These are phyloP conservation scores for Drosophila antonietae DNA, from an alignment of 2,888 invertebrate species.

Conservation along the genomic window DNA sequence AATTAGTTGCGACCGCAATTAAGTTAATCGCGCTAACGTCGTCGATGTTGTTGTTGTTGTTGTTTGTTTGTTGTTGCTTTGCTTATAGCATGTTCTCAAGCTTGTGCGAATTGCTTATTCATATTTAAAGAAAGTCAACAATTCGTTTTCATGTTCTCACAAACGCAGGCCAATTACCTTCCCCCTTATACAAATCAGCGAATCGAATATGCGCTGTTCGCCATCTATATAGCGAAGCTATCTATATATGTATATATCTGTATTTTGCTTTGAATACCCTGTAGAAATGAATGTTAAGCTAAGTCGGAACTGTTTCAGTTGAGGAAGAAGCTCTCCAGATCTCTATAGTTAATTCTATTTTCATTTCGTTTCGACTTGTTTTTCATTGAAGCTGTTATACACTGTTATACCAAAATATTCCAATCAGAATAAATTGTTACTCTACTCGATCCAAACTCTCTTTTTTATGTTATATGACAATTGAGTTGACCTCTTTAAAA, in stretches of 20 bases:
- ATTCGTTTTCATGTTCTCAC: conserved; percentile 55
- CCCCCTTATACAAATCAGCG: conserved; percentile 20
- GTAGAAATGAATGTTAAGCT: background rate
- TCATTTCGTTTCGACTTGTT: background rate
- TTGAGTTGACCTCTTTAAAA: background rate
- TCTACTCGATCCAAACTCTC: too few species aligned
- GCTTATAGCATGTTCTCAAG: conserved; percentile 60
- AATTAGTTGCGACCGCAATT: conserved; percentile 63
- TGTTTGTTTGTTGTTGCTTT: conserved; percentile 2
- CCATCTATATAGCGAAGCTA: conserved; percentile 2
- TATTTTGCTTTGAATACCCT: background rate
- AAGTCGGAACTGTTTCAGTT: background rate
- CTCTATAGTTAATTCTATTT: background rate
- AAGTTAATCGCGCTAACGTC: conserved; percentile 53
- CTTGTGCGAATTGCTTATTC: conserved; percentile 47
- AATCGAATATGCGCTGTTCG: conserved; percentile 7
- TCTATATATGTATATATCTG: background rate
- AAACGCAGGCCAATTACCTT: conserved; percentile 48
- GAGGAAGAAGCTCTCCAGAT: background rate
- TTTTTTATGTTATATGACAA: background rate
- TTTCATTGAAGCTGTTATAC: background rate
- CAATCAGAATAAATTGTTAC: too few species aligned
- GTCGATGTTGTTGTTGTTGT: conserved; percentile 30
- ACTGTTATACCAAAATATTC: background rate
- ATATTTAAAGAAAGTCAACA: conserved; percentile 62